Evolutionary conservation across 1,140 invertebrate species (phyloP).

Genomic region (Drosophila sulfurigaster): DNA sequence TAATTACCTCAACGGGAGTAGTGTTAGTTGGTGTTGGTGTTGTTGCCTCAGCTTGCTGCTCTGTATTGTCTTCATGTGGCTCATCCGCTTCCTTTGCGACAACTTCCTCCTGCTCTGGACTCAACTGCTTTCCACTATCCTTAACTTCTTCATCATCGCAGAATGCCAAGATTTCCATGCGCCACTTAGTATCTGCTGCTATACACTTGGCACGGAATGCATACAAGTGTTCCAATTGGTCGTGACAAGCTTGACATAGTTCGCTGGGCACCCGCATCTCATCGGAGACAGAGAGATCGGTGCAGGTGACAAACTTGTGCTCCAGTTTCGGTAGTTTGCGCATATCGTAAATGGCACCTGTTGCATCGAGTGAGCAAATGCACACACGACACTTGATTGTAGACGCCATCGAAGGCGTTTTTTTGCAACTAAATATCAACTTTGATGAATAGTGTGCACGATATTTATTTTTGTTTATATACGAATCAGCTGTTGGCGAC

Average conservation of each 20-base stretch:
- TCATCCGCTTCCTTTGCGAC: neutral
- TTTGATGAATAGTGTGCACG: slow-evolving; percentile 27
- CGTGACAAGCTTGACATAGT: slow-evolving; percentile 56
- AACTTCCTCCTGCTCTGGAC: neutral
- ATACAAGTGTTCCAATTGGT: slow-evolving; percentile 57
- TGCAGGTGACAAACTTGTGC: slow-evolving; percentile 62
- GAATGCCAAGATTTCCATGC: slow-evolving; percentile 33
- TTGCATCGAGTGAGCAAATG: slow-evolving; percentile 17
- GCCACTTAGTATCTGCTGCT: slow-evolving; percentile 50
- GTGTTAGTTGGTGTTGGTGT: neutral
- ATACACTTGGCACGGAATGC: slow-evolving; percentile 65
- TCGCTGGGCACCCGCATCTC: slow-evolving; percentile 46
- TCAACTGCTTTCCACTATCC: neutral
- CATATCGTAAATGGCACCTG: slow-evolving; percentile 38
- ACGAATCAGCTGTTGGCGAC: slow-evolving; percentile 22
- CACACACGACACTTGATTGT: slow-evolving; percentile 63
- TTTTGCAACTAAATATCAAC: neutral
- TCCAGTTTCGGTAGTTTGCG: slow-evolving; percentile 46
- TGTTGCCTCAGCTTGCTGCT: neutral
- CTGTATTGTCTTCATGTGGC: neutral
- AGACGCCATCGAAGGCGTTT: slow-evolving; percentile 19
- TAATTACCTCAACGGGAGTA: neutral
- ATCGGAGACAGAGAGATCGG: slow-evolving; percentile 36
- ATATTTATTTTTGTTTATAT: slow-evolving; percentile 33
- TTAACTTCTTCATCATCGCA: slow-evolving; percentile 24